phyloP scores from a whole-genome alignment of 2,888 invertebrate genomes.

The Heteromurus nitidus region DNA sequence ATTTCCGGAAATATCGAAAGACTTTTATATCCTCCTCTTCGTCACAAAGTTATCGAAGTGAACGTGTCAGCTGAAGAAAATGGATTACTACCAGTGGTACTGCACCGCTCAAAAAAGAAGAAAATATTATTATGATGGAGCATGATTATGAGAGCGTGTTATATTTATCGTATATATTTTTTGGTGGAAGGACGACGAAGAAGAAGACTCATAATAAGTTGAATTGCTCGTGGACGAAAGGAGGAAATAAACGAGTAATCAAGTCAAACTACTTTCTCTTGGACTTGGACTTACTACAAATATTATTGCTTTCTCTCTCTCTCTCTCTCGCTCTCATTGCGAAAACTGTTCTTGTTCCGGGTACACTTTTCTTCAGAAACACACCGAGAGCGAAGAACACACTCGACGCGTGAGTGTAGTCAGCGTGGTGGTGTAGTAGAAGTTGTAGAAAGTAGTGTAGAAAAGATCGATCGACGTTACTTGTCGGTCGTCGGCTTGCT shows the following conservation, averaged over 20 bases:
- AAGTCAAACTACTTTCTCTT: not conserved
- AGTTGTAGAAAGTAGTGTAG: slow-evolving; percentile 13
- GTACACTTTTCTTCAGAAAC: no score
- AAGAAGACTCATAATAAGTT: no score
- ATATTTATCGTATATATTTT: not conserved
- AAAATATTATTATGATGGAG: no score
- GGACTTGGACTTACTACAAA: not conserved
- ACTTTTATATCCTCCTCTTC: no score
- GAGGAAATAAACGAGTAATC: not conserved
- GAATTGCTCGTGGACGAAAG: not conserved
- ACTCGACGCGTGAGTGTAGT: not conserved
- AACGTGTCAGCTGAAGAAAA: no score
- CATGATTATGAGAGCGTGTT: no score
- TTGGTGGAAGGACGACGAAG: no score
- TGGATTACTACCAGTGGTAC: no score
- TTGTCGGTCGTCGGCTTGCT: slow-evolving; percentile 62
- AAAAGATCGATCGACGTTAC: slow-evolving; percentile 60
- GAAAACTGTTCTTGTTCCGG: not conserved
- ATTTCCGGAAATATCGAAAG: no score
- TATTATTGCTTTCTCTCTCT: not conserved
- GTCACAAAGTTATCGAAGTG: no score
- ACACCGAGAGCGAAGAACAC: no score
- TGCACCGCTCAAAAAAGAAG: no score
- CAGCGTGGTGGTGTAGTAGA: not conserved
- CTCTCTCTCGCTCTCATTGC: slow-evolving; percentile 1